Evolutionary conservation across 1,140 invertebrate species (phyloP), one percentile per base, ranked within the genome.

Genomic region (Aphelenchoides avenae): DNA sequence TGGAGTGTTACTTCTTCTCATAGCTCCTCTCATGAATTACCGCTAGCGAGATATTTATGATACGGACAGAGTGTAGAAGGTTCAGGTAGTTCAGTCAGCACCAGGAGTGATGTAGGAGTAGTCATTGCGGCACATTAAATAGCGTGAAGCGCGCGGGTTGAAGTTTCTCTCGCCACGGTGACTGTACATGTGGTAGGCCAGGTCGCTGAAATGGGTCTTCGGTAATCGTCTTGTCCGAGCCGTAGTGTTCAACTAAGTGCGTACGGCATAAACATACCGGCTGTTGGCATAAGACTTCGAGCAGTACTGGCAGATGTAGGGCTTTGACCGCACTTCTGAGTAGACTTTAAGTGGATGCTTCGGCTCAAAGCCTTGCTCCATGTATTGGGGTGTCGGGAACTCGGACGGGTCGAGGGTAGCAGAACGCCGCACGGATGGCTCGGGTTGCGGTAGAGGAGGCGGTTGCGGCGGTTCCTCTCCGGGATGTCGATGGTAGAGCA

Each of bases 231-330:
- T 59, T 24, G 6, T 15, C n/a, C 24, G 5, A 6, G 15, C 22
- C 3, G 2, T 24, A 13, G 20, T 30, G 50, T 9, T 15, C n/a
- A 24, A 37, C 20, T 11, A 24, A 5, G n/a, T 30, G 26, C 20
- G n/a, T n/a, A 49, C 34, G 15, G 22, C 31, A 27, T 15, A 52
- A 20, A 33, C 30, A 46, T 48, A 68, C 66, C 73, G 61, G 46
- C 70, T 74, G 49, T 77, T 70, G 4, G 75, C 39, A 53, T 75
- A 75, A 37, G 66, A 68, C 51, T 75, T 75, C 0, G 63, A 76
- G 50, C 73, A 75, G 37, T 77, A 75, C 43, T 75, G 75, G 40
- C 73, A 75, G 46, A 77, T 76, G 56, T 75, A 75, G 11, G 73
- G 71, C 34, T 77, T 75, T 4, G 57, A 57, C 29, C 73, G 67